Base-by-base conservation (phyloP, 2,888 invertebrate genomes). In the Drosophila koepferae region DNA sequence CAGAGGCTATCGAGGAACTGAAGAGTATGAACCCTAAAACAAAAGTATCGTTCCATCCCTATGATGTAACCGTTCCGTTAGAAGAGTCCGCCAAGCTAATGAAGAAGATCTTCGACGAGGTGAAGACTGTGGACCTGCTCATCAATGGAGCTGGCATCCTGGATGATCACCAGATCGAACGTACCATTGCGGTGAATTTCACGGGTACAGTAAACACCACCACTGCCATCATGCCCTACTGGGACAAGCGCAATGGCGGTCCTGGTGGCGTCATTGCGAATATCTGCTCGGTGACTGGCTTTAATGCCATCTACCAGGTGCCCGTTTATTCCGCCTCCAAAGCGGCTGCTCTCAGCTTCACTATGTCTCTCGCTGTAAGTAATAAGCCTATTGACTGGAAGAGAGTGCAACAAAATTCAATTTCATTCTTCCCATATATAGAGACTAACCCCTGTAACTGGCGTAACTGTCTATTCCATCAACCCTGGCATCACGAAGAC, bases 171-270 rank as follows among this genome's bases (percentile, higher is more conserved):
- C 78, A 90, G 63, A 85, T 91, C 40, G 90, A 91, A 36, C 78
- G 79, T 8, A 86, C 86, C 9, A 82, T 91, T 40, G 81, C 84
- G 1, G 72, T 90, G 0, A 91, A 91, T 48, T 83, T 91, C 16
- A 81, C 83, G 0, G 91, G 91, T 0, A 65, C 91, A 63, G 91
- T 91, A 10, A 91, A 91, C 34, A 89, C 89, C 18, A 86, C 85
- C 2, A 80, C 91, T 9, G 91, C 90, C 68, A 93, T 90, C 1
- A 72, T 93, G 74, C 88, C 92, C 7, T 92, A 92, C 70, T 93
- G 93, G 93, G 91, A 92, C 55, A 92, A 91, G 68, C 91, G 92
- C 49, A 91, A 92, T 51, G 93, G 93, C 0, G 93, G 94, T 2
- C 90, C 90, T 3, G 93, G 94, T 12, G 93, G 93, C 3, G 82